phyloP scores from a whole-genome alignment of 2,888 invertebrate genomes.

The Stenoptilia bipunctidactyla region DNA sequence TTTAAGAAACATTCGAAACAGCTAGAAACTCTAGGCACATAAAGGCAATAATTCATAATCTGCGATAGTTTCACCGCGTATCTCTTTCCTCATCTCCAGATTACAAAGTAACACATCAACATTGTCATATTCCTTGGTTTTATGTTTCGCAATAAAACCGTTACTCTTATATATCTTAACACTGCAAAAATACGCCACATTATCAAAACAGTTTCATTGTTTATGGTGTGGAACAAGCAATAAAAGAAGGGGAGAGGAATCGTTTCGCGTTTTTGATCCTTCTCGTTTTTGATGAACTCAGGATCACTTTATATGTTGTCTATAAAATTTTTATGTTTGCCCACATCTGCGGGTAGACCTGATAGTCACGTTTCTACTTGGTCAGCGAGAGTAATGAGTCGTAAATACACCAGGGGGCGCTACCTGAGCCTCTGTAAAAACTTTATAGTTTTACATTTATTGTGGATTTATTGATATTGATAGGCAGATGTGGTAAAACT shows the following conservation, averaged over 20 bases:
- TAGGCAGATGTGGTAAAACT: too few species aligned
- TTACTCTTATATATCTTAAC: conserved; percentile 40
- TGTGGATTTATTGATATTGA: too few species aligned
- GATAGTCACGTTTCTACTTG: conserved; percentile 26
- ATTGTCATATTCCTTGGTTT: conserved; percentile 10
- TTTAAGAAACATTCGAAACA: too few species aligned
- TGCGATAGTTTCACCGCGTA: too few species aligned
- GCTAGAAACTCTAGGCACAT: too few species aligned
- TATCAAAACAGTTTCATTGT: conserved; percentile 51
- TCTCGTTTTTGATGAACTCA: conserved; percentile 45
- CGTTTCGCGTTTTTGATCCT: conserved; percentile 22
- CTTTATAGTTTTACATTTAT: too few species aligned
- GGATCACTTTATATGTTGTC: conserved; percentile 52
- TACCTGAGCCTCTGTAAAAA: not conserved
- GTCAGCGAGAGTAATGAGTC: conserved; percentile 63
- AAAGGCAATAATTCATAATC: too few species aligned
- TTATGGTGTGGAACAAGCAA: conserved; percentile 66
- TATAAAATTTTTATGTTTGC: conserved; percentile 52
- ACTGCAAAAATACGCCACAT: conserved; percentile 42
- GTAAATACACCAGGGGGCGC: conserved; percentile 29
- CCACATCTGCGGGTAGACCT: conserved; percentile 23
- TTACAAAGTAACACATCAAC: conserved; percentile 3
- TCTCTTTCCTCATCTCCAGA: too few species aligned
- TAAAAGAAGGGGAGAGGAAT: conserved; percentile 55
- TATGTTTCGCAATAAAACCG: conserved; percentile 41